Evolutionary conservation across 2,888 invertebrate genomes (phyloP), one percentile per base, ranked within the genome.

Genomic region (Trichopria drosophilae): DNA sequence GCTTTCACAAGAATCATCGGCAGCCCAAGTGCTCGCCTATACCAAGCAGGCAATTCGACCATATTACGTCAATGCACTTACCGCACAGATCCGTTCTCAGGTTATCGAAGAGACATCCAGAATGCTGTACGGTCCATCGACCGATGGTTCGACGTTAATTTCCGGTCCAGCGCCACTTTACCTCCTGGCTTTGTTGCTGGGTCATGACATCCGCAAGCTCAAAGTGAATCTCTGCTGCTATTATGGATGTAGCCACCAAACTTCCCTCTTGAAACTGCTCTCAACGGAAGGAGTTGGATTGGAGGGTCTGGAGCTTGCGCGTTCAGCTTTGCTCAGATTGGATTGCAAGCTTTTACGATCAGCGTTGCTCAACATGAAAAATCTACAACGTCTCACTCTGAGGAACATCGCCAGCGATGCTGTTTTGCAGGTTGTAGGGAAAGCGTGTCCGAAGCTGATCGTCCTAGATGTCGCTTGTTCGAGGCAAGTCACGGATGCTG

Each of bases 191-290:
- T 54, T 77, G 3, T 66, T 78, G 29, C 64, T 78, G 3, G 75
- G 73, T 3, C 72, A 70, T 13, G 77, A 78, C 44, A 72, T 77
- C 18, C 71, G 68, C 32, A 63, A 66, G 13, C 62, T 78, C 22
- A 66, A 69, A 32, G 72, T 77, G 9, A 74, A 76, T 51, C 63
- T 78, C 1, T 78, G 77, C 58, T 78, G 77, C 58, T 78, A 77
- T 51, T 78, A 77, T 45, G 77, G 77, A 10, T 78, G 77, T 56
- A 77, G 76, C 26, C 77, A 78, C 55, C 77, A 78, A 56, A 73
- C 75, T 3, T 74, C 74, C 1, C 49, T 78, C 9, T 55, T 78
- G 1, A 70, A 71, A 23, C 63, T 77, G n/a, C 56, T 78, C 9
- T 70, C 75, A 0, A 57, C 62, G 0, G 76, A 77, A 46, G 77